Percentiles rank a stretch among this genome's conserved stretches.
Conservation (phyloP, 2,888 invertebrate species). For the Chrysolina americana region DNA sequence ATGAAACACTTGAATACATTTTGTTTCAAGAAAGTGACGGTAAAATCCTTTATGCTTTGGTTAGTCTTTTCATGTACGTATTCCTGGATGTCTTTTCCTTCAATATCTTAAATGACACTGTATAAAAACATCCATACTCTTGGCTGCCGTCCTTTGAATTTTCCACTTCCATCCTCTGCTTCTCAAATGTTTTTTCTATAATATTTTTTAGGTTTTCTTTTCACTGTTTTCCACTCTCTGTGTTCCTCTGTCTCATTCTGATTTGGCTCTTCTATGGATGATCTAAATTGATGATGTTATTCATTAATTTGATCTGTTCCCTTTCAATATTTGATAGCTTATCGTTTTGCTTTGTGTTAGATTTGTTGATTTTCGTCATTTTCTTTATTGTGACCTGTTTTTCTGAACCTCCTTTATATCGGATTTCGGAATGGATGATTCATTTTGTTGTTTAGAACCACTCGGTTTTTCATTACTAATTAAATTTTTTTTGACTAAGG, state of each 20-base stretch:
- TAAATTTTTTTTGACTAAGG: not conserved
- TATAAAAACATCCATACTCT: conserved; percentile 26
- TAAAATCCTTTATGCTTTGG: conserved; percentile 17
- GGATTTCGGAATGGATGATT: no score
- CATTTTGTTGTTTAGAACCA: not conserved
- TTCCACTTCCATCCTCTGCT: conserved; percentile 24
- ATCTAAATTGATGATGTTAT: conserved; percentile 23
- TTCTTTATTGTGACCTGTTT: not conserved
- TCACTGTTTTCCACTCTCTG: conserved; percentile 1
- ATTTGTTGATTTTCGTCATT: not conserved
- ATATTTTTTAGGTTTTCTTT: conserved; percentile 3
- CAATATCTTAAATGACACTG: conserved; percentile 19
- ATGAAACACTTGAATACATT: conserved; percentile 23
- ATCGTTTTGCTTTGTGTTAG: conserved; percentile 15
- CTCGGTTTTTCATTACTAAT: not conserved
- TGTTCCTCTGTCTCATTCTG: conserved; percentile 21
- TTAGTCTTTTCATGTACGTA: conserved; percentile 24
- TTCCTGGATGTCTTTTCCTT: conserved; percentile 21
- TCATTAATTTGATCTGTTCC: conserved; percentile 25
- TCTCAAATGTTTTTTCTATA: conserved; percentile 23
- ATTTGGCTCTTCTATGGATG: conserved; percentile 4
- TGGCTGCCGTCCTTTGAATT: conserved; percentile 20
- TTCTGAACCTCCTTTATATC: not conserved
- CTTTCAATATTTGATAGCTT: conserved; percentile 21
- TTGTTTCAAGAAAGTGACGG: conserved; percentile 8